Percentiles rank a stretch among this genome's conserved stretches.
These are phyloP conservation scores for Maconellicoccus hirsutus DNA, from an alignment of 1,140 invertebrate species.

Conservation along the genomic window DNA sequence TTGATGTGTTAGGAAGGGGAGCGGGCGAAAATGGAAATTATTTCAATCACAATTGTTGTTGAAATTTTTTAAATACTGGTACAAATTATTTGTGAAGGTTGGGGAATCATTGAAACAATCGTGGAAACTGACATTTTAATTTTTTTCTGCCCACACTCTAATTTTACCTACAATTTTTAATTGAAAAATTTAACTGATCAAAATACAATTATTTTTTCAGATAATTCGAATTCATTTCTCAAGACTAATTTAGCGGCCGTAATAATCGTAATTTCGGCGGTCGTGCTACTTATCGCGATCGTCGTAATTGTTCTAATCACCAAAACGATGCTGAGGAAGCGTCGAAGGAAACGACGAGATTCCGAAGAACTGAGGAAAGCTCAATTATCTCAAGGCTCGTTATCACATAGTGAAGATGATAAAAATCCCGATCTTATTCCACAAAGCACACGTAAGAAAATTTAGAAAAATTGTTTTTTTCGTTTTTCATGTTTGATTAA, in stretches of 20 bases:
- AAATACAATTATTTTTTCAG: neutral
- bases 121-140: too few relatives aligned
- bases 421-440: constrained; percentile 15
- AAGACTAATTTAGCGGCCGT: neutral
- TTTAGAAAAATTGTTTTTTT: neutral
- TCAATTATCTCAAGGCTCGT: constrained; percentile 17
- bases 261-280: neutral
- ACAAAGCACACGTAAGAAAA: neutral
- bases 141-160: too few relatives aligned
- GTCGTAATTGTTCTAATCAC: neutral
- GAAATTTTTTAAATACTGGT: too few relatives aligned
- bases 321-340: neutral
- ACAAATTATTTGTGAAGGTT: too few relatives aligned
- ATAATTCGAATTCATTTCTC: neutral
- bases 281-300: neutral
- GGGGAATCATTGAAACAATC: too few relatives aligned
- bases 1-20: too few relatives aligned
- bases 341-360: neutral
- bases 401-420: constrained; percentile 12
- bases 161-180: too few relatives aligned
- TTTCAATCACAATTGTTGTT: too few relatives aligned
- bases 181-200: too few relatives aligned
- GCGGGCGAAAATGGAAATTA: too few relatives aligned
- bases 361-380: constrained; percentile 1
- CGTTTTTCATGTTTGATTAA: neutral